Base-by-base conservation (phyloP, 2,113 vertebrate genomes). In the Dasyornis broadbenti region DNA sequence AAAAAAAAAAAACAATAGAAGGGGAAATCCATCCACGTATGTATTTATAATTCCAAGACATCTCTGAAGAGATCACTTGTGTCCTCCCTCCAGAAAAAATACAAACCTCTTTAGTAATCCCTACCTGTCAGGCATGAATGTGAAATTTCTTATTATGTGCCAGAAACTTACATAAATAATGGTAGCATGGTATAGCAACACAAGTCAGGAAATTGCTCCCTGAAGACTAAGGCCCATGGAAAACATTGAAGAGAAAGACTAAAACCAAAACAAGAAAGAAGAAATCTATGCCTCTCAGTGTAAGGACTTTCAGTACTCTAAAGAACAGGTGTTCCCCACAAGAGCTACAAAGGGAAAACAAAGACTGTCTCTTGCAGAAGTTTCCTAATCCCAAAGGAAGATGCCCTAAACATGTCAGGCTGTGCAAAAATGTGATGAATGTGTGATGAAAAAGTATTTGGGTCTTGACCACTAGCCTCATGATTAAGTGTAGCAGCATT, bases 111-210 rank as follows among this genome's bases (percentile, higher is more conserved):
- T 84, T 23, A 54, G 26, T 24, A 71, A 79, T 54, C 12, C 70
- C 61, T 23, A 23, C 6, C 4, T 68, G 5, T 45, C 26, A 53
- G 19, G 24, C 7, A n/a, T 0, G 0, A 61, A 14, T n/a, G 15
- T 53, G 57, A 82, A 71, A 53, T 60, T 79, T 27, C 15, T 83
- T 40, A 42, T 26, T 15, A 56, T n/a, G 4, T 35, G 35, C 2
- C 23, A 78, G 44, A 79, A 72, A 47, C 2, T 27, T 66, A 26
- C 6, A 26, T 40, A 64, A 76, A 35, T 40, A 28, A 4, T n/a
- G 16, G 3, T 82, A 71, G 5, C 4, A 30, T 33, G 26, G 18
- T 10, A 27, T 20, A 79, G 10, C 42, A 79, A 30, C 19, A 37
- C 8, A 52, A 80, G 9, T 16, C 6, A 10, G 42, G 53, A 56